Conservation (phyloP, 2,797 vertebrate genomes). For the Gambelia wislizenii region DNA sequence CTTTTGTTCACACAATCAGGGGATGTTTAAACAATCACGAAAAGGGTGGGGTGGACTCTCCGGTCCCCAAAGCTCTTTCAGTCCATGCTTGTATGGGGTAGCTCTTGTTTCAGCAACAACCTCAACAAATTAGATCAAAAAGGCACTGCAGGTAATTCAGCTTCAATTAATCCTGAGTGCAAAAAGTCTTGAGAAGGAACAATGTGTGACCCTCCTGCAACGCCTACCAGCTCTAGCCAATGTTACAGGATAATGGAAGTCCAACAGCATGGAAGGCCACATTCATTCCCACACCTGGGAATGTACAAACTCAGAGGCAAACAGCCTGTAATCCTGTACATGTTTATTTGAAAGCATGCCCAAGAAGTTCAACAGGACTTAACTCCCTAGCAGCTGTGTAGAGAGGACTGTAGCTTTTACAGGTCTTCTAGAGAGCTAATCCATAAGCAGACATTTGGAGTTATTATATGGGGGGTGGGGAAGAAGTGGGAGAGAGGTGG, state of each 20-base stretch:
- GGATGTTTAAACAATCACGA: slow-evolving; percentile 3
- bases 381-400: background rate
- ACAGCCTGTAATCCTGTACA: background rate
- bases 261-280: too few species aligned
- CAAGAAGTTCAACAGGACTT: background rate
- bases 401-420: background rate
- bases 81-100: background rate
- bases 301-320: background rate
- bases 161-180: background rate
- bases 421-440: background rate
- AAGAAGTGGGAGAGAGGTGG: too few species aligned
- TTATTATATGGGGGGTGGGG: background rate
- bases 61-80: background rate
- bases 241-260: background rate
- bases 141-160: background rate
- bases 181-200: background rate
- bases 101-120: background rate
- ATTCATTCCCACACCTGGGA: too few species aligned
- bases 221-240: background rate
- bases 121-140: background rate
- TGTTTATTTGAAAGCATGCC: background rate
- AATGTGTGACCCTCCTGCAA: too few species aligned
- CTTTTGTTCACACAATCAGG: background rate
- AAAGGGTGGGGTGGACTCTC: background rate
- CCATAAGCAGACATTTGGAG: background rate